Evolutionary conservation across 2,113 vertebrate species (phyloP), one percentile per base, ranked within the genome.

Genomic region (Nettapus auritus): DNA sequence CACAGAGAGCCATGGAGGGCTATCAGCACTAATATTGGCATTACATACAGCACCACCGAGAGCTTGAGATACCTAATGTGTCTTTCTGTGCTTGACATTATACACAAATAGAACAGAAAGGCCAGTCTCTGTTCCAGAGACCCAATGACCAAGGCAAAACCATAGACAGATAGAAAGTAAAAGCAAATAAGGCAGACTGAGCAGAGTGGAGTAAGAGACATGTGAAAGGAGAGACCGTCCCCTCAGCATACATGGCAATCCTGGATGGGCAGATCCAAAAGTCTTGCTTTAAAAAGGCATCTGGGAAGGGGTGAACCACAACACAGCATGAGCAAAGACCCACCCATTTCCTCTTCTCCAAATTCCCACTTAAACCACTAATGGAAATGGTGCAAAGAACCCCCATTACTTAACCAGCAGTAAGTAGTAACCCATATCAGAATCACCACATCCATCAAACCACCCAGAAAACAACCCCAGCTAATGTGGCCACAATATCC

Each of bases 371-470:
- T 79, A 83, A 88, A 88, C 69, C 89, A 91, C 89, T 82, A 97
- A 85, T 55, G 36, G 40, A 82, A 36, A 67, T 18, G n/a, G 10
- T 56, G 17, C 44, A 90, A 74, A 94, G 68, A 93, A 56, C 48
- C 50, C 14, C 29, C 48, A 64, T 40, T 52, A 67, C 64, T 64
- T 31, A 91, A 60, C 6, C 48, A 75, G 38, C 9, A 88, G 11
- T 38, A 91, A 88, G 64, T 21, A 90, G 52, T 6, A 95, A 64
- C 19, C 82, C 88, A 94, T 92, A 96, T 83, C 42, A 88, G n/a
- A 96, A 88, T 19, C 14, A 95, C 93, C 94, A 91, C 94, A 96
- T 91, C 67, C 75, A 89, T 82, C 84, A 86, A 89, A 80, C 57
- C 94, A 80, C 74, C 77, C 11, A 42, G 20, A 80, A 60, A 94